phyloP scores from a whole-genome alignment of 2,888 invertebrate species.

The Cancer borealis region DNA sequence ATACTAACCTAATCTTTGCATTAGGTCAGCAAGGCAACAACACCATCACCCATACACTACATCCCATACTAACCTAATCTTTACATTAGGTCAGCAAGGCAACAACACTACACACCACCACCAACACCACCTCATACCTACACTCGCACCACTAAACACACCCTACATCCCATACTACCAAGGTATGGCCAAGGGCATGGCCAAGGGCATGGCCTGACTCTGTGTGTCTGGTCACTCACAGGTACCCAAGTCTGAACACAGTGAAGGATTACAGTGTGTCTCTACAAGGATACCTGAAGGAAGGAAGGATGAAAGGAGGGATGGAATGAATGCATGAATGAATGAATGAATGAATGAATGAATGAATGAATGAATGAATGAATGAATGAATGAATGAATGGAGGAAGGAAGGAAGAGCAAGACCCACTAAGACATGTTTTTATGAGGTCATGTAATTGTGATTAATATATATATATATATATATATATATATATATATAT shows the following conservation, averaged over 20 bases:
- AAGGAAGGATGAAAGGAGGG: not conserved
- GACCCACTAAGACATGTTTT: not conserved
- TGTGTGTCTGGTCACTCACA: not conserved
- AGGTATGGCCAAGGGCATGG: not conserved
- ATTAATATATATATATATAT: no score
- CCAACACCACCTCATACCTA: not conserved
- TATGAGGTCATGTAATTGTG: no score
- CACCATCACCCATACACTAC: not conserved
- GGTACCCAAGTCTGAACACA: conserved; percentile 70
- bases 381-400: not conserved
- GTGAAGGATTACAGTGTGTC: conserved; percentile 63
- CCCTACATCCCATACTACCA: no score
- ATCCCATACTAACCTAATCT: not conserved
- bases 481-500: no score
- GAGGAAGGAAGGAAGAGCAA: not conserved
- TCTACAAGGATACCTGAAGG: conserved; percentile 34
- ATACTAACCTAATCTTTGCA: not conserved
- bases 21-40: not conserved
- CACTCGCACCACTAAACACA: not conserved
- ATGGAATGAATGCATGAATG: not conserved
- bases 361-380: not conserved
- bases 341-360: not conserved
- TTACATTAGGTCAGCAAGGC: conserved; percentile 54
- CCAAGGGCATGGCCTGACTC: not conserved
- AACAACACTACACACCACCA: not conserved